phyloP scores from a whole-genome alignment of 2,113 vertebrate species.

The Morone saxatilis region DNA sequence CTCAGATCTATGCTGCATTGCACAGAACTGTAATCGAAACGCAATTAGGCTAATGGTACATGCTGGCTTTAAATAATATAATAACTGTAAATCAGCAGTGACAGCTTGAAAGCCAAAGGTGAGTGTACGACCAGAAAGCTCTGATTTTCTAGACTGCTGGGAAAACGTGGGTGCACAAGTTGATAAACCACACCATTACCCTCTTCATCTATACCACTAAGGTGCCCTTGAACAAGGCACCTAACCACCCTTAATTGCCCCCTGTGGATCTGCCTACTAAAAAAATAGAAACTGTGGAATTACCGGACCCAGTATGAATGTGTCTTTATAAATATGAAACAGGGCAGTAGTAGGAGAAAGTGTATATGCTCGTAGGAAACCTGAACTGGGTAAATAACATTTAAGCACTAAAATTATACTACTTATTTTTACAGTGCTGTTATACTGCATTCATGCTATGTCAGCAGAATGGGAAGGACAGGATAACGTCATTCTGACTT shows the following conservation, averaged over 20 bases:
- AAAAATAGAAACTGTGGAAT: background rate
- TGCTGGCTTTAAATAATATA: constrained; percentile 1
- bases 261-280: background rate
- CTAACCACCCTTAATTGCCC: background rate
- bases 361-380: background rate
- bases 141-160: background rate
- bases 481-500: too few relatives aligned
- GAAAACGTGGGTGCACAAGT: background rate
- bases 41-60: constrained; percentile 3
- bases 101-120: background rate
- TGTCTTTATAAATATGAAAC: background rate
- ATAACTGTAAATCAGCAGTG: constrained; percentile 1
- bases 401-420: background rate
- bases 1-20: background rate
- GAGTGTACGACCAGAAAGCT: background rate
- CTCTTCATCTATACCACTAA: background rate
- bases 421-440: background rate
- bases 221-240: background rate
- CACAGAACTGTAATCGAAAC: background rate
- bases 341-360: background rate
- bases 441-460: background rate
- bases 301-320: background rate
- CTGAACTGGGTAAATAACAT: background rate
- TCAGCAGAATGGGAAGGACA: background rate
- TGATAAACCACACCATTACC: background rate